Conservation (phyloP, 1,140 invertebrate species). For the Venturia canescens region DNA sequence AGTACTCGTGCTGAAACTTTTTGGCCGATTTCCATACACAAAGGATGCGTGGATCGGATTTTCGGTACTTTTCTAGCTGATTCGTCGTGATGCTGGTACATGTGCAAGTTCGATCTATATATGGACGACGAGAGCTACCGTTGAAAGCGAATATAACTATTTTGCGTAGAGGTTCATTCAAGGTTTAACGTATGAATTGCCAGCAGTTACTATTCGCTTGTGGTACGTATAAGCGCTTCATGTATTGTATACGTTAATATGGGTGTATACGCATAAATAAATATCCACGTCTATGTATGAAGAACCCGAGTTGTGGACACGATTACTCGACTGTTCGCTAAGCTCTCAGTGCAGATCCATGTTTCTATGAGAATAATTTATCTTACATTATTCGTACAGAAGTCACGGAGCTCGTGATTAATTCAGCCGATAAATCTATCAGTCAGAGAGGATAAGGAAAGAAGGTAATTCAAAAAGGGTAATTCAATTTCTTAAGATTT, state of each 20-base stretch:
- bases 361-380: background rate
- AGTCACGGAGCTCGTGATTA: background rate
- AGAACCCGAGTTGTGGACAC: background rate
- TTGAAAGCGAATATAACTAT: slow-evolving; percentile 53
- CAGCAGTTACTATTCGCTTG: background rate
- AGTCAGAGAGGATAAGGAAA: background rate
- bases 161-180: slow-evolving; percentile 56
- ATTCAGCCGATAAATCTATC: background rate
- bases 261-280: background rate
- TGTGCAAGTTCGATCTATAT: slow-evolving; percentile 30
- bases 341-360: background rate
- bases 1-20: background rate
- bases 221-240: background rate
- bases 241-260: background rate
- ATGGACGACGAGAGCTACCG: slow-evolving; percentile 36
- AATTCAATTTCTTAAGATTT: slow-evolving; percentile 61
- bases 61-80: slow-evolving; percentile 29
- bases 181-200: background rate
- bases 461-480: slow-evolving; percentile 43
- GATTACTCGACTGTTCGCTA: background rate
- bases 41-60: background rate
- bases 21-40: background rate
- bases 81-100: background rate
- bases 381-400: too few relatives aligned
- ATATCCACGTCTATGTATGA: background rate